Evolutionary conservation across 1,140 invertebrate genomes (phyloP).

Genomic region (Charaxes varanes): DNA sequence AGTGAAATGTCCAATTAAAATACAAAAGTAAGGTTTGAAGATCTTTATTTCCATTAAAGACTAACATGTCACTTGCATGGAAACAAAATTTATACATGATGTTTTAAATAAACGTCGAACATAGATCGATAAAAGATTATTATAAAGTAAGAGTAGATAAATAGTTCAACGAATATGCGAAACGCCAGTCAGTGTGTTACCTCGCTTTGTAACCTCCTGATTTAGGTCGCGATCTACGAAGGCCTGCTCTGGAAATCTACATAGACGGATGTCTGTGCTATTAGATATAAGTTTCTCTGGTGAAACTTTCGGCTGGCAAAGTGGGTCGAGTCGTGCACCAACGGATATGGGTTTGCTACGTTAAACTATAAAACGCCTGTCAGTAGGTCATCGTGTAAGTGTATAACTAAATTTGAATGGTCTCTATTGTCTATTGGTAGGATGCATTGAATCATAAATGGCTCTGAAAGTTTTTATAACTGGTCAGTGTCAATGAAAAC

Average conservation of each 20-base stretch:
- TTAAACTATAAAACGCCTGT: constrained; percentile 63
- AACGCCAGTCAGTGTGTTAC: constrained; percentile 22
- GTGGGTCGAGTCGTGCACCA: constrained; percentile 60
- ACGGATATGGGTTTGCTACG: constrained; percentile 63
- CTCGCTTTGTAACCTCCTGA: constrained; percentile 43
- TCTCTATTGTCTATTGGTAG: no score
- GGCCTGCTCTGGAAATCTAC: constrained; percentile 69
- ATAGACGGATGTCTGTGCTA: constrained; percentile 68
- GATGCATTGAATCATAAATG: no score
- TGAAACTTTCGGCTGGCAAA: constrained; percentile 68
- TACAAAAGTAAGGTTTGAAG: no score
- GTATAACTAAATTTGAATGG: no score
- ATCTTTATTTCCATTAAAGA: no score
- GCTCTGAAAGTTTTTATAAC: no score
- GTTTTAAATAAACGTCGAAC: no score
- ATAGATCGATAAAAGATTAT: neutral
- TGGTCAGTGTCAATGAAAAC: no score
- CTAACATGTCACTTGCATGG: no score
- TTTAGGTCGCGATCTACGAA: constrained; percentile 57
- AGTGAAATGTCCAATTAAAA: no score
- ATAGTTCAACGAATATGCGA: constrained; percentile 9
- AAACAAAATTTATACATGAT: no score
- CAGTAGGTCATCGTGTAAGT: constrained; percentile 63
- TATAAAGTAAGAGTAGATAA: no score
- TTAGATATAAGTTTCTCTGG: constrained; percentile 70